Evolutionary conservation across 2,888 invertebrate species (phyloP).

Genomic region (Erebia aethiops): DNA sequence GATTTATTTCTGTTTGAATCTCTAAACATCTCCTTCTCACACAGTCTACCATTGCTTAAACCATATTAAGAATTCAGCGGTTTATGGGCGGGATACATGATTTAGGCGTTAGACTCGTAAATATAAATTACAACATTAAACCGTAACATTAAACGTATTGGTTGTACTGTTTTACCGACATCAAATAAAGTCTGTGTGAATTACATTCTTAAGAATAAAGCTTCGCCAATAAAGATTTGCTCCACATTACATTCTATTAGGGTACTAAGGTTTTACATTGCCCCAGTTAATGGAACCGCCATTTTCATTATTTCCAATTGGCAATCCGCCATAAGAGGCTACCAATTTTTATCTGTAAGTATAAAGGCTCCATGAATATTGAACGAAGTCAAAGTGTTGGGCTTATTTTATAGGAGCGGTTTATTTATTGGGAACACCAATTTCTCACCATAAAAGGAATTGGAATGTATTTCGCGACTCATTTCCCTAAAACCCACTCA

Average conservation of each 20-base stretch:
- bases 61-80: too few relatives aligned
- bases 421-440: slow-evolving; percentile 69
- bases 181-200: not conserved
- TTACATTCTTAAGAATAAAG: slow-evolving; percentile 13
- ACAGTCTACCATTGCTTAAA: too few relatives aligned
- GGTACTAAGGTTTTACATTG: slow-evolving; percentile 30
- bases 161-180: not conserved
- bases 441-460: slow-evolving; percentile 60
- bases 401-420: slow-evolving; percentile 67
- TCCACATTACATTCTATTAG: slow-evolving; percentile 31
- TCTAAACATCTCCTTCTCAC: too few relatives aligned
- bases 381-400: slow-evolving; percentile 73
- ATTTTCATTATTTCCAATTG: slow-evolving; percentile 65
- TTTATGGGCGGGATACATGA: not conserved
- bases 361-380: slow-evolving; percentile 52
- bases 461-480: slow-evolving; percentile 71
- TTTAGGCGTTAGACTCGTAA: not conserved
- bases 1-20: too few relatives aligned
- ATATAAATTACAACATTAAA: not conserved
- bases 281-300: slow-evolving; percentile 26
- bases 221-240: slow-evolving; percentile 24
- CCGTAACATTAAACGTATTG: not conserved
- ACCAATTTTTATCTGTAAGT: slow-evolving; percentile 46
- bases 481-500: slow-evolving; percentile 80
- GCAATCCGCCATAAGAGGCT: slow-evolving; percentile 62